Evolutionary conservation across 2,797 vertebrate genomes (phyloP), one percentile per base, ranked within the genome.

Genomic region (Microcaecilia unicolor): DNA sequence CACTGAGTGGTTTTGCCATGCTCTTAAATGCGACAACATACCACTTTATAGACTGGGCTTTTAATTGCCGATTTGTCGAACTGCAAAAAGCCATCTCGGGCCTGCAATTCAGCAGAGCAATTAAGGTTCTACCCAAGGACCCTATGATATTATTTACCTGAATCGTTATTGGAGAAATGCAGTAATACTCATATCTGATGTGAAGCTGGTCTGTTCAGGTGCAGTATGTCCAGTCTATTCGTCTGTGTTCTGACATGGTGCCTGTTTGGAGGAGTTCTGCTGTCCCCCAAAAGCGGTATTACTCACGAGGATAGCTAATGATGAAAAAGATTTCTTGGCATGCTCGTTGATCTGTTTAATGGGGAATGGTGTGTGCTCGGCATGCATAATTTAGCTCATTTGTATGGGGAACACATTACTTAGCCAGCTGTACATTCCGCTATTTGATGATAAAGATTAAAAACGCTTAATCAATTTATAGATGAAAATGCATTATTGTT

Each of bases 401-500:
- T 65, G 31, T 54, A 54, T 43, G 36, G 51, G 36, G 59, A 69
- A 44, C 17, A 39, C 14, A 39, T 51, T 47, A 42, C 10, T 51
- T 56, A 58, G 34, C 31, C 46, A 70, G 17, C 14, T 66, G 44
- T 30, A 47, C 19, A 41, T 51, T 50, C 20, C 10, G 17, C 17
- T 58, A 35, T 41, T 63, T 28, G 15, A 18, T 40, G 26, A 54
- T 52, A 48, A 66, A 51, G 18, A 65, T 39, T 37, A 6, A 11
- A 58, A 36, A 34, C 12, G 20, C 62, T 72, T 64, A 56, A 55
- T 72, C 48, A 49, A 52, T 45, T 53, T 70, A 57, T 50, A 61
- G 28, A 34, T 23, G 32, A 27, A 58, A 67, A 56, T 54, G 30
- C 2, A 29, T 24, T 37, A 41, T 34, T 55, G 16, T 48, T 58